Conservation (phyloP, 2,113 vertebrate species). For the Menura novaehollandiae region DNA sequence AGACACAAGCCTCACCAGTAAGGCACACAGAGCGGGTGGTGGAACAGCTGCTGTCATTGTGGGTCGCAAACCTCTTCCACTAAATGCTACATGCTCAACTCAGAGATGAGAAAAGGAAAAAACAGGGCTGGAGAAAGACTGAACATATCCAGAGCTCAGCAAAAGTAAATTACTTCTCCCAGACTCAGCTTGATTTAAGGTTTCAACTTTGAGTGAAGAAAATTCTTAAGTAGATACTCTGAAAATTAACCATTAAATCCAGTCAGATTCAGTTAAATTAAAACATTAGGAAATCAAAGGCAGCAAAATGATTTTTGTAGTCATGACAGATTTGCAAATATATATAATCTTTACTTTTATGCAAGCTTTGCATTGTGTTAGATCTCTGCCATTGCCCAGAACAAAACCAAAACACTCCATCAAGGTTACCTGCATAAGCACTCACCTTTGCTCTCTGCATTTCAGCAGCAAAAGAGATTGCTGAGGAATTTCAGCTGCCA, state of each 20-base stretch:
- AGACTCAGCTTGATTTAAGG: not conserved
- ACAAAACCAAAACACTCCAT: not conserved
- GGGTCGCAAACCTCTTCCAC: not conserved
- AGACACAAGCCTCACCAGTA: not conserved
- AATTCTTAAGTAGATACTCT: not conserved
- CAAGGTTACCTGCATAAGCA: not conserved
- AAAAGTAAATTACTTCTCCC: not conserved
- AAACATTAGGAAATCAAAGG: not conserved
- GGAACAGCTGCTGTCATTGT: not conserved
- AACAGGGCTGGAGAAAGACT: not conserved
- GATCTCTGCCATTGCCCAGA: not conserved
- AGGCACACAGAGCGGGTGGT: not conserved
- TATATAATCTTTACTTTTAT: not conserved
- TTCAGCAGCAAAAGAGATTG: not conserved
- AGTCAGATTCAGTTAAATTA: not conserved
- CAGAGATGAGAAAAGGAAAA: not conserved
- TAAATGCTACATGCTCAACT: accelerated
- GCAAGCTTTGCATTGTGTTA: not conserved
- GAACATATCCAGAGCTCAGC: not conserved
- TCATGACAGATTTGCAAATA: not conserved
- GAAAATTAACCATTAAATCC: not conserved
- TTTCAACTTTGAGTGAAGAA: not conserved
- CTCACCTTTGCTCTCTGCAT: not conserved
- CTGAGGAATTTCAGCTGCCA: not conserved
- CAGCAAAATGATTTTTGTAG: not conserved